Conservation (phyloP, 1,140 invertebrate genomes). For the Diabrotica undecimpunctata region DNA sequence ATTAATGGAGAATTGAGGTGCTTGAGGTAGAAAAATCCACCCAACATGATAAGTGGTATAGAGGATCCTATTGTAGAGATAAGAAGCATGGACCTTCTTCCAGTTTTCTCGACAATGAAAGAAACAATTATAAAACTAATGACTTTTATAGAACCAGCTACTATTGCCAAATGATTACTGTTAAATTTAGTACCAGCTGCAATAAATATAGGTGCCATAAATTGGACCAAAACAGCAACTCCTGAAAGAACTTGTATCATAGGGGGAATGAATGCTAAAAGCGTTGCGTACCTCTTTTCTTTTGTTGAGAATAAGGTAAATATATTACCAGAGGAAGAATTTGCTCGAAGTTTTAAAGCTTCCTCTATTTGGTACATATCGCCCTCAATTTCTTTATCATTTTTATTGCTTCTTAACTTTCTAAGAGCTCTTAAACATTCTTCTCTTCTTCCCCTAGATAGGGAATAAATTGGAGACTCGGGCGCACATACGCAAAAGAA, state of each 20-base stretch:
- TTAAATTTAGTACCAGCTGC: not conserved
- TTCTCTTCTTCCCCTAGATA: conserved; percentile 56
- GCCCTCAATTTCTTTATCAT: conserved; percentile 47
- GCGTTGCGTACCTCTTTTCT: not conserved
- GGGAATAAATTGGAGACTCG: conserved; percentile 73
- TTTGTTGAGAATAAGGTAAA: not conserved
- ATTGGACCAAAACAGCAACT: conserved; percentile 46
- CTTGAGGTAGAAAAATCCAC: conserved; percentile 60
- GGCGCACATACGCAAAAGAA: conserved; percentile 69
- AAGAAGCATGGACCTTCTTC: conserved; percentile 68
- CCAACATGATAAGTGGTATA: conserved; percentile 49
- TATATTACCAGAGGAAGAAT: not conserved
- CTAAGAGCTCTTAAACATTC: conserved; percentile 62
- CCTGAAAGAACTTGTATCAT: conserved; percentile 73
- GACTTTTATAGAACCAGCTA: conserved; percentile 76
- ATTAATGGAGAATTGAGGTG: conserved; percentile 49
- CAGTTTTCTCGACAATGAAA: conserved; percentile 62
- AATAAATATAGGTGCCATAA: conserved; percentile 8
- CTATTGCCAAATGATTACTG: conserved; percentile 73
- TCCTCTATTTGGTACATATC: conserved; percentile 55
- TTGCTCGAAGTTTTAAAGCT: conserved; percentile 49
- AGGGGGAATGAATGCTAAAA: not conserved
- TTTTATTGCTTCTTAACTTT: conserved; percentile 53
- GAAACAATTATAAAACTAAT: conserved; percentile 63
- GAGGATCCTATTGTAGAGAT: conserved; percentile 65